phyloP scores from a whole-genome alignment of 2,113 vertebrate species.

The Corynorhinus townsendii region DNA sequence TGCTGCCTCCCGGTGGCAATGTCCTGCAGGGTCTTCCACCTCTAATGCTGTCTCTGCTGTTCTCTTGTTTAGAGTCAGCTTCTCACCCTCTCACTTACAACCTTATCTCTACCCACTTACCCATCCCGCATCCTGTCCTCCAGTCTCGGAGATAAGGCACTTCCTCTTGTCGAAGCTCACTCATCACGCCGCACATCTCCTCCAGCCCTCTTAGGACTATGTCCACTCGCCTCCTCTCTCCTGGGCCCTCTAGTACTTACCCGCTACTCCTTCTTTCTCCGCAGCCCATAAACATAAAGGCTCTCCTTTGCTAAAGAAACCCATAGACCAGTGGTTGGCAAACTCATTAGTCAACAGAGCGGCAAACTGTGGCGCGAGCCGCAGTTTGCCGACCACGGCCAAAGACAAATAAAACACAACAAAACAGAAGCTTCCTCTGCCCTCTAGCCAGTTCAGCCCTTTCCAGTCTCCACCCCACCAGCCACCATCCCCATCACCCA shows the following conservation, averaged over 20 bases:
- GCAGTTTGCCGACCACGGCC: no score
- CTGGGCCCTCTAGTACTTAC: no score
- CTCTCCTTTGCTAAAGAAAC: not conserved
- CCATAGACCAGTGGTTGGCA: no score
- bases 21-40: not conserved
- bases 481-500: not conserved
- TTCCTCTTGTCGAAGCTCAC: not conserved
- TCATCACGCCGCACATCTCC: no score
- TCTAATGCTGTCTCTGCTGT: not conserved
- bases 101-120: not conserved
- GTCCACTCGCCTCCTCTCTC: not conserved
- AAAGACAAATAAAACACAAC: not conserved
- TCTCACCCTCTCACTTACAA: not conserved
- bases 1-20: rapidly evolving
- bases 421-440: no score
- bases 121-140: not conserved
- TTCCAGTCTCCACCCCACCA: not conserved
- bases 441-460: not conserved
- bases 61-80: not conserved
- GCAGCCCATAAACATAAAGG: not conserved
- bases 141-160: rapidly evolving
- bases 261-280: not conserved
- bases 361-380: no score
- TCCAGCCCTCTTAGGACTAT: not conserved
- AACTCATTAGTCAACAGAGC: no score